Percentiles rank a stretch among this genome's conserved stretches.
These are phyloP conservation scores for Drosophila pallidifrons DNA, from an alignment of 1,140 invertebrate species.

Conservation along the genomic window DNA sequence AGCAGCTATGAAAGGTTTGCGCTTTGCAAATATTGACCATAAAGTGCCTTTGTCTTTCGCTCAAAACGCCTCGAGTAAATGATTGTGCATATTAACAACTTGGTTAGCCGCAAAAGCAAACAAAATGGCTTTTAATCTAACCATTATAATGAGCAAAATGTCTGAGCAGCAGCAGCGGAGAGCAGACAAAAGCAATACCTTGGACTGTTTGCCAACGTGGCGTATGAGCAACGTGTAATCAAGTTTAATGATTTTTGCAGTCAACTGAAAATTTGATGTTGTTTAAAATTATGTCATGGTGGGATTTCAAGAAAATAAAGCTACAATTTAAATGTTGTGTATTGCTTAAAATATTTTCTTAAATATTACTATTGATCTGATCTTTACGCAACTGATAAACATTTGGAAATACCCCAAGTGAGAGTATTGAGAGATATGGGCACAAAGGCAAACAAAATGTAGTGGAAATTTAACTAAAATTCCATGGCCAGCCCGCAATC, in stretches of 20 bases:
- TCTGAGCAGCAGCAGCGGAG: not conserved
- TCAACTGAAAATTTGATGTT: not conserved
- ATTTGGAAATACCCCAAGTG: not conserved
- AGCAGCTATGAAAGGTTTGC: slow-evolving; percentile 44
- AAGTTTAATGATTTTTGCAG: slow-evolving; percentile 1
- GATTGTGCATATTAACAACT: slow-evolving; percentile 65
- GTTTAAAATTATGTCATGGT: no score
- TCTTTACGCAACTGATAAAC: no score
- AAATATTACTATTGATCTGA: no score
- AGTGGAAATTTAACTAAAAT: slow-evolving; percentile 41
- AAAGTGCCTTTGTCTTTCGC: slow-evolving; percentile 48
- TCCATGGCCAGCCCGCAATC: slow-evolving; percentile 41
- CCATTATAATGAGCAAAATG: slow-evolving; percentile 58
- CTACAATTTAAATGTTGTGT: not conserved
- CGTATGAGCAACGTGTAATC: slow-evolving; percentile 41
- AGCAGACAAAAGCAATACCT: slow-evolving; percentile 17
- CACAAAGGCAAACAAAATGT: slow-evolving; percentile 32
- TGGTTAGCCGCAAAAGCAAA: slow-evolving; percentile 63
- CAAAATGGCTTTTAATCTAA: slow-evolving; percentile 65
- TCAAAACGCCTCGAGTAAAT: slow-evolving; percentile 51
- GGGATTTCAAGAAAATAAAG: no score
- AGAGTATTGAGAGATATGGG: slow-evolving; percentile 1
- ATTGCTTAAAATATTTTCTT: no score
- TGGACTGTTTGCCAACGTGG: slow-evolving; percentile 27
- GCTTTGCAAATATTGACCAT: slow-evolving; percentile 48